These are phyloP conservation scores for Leptonema lineaticorne DNA, from an alignment of 1,140 invertebrate genomes.

Conservation along the genomic window DNA sequence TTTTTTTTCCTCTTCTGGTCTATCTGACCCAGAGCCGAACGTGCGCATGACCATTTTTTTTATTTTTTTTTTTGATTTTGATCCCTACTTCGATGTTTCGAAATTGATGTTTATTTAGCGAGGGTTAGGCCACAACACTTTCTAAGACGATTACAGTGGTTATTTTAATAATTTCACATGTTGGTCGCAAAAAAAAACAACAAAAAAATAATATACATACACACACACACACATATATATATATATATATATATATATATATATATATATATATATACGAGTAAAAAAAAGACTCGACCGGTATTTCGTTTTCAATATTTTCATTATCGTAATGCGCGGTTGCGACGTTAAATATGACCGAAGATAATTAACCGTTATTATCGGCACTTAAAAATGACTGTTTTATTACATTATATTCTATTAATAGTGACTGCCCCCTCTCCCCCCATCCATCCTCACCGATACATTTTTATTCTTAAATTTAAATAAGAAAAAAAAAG, in stretches of 20 bases:
- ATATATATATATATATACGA: constrained; percentile 7
- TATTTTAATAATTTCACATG: too few species aligned
- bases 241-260: background rate
- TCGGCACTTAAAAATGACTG: constrained; percentile 4
- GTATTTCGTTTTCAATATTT: constrained; percentile 13
- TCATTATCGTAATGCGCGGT: constrained; percentile 8
- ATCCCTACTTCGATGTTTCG: constrained; percentile 15
- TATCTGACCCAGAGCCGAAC: too few species aligned
- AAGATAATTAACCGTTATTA: constrained; percentile 10
- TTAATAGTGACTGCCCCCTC: too few species aligned
- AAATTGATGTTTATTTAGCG: constrained; percentile 33
- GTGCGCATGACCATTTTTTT: too few species aligned
- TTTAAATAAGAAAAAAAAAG: too few species aligned
- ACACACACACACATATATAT: background rate
- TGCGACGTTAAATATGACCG: background rate
- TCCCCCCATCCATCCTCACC: too few species aligned
- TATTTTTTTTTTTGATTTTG: constrained; percentile 16
- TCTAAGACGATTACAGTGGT: constrained; percentile 17
- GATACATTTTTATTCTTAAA: too few species aligned
- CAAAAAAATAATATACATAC: too few species aligned
- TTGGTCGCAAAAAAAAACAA: too few species aligned
- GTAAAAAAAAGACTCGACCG: constrained; percentile 19
- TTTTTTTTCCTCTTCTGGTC: too few species aligned
- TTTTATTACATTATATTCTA: background rate
- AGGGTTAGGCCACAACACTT: constrained; percentile 20